Evolutionary conservation across 2,888 invertebrate genomes (phyloP).

Genomic region (Thereva unica): DNA sequence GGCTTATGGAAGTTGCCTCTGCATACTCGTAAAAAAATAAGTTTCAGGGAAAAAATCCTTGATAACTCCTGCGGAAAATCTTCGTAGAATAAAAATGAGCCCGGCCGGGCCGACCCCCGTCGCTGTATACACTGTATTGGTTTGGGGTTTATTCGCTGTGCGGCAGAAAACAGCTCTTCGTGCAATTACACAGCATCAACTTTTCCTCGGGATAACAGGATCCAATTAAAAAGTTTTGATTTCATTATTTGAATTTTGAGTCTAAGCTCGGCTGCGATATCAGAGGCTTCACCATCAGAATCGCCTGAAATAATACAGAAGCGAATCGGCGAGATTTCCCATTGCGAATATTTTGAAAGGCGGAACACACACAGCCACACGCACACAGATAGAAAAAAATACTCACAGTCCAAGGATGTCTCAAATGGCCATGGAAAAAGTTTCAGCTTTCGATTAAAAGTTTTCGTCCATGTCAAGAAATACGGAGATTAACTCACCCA

Average conservation of each 20-base stretch:
- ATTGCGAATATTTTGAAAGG: slow-evolving; percentile 22
- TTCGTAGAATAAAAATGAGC: slow-evolving; percentile 10
- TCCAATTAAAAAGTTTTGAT: slow-evolving; percentile 36
- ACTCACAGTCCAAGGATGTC: neutral
- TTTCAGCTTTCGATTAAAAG: slow-evolving; percentile 34
- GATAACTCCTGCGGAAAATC: slow-evolving; percentile 14
- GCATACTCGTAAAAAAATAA: slow-evolving; percentile 8
- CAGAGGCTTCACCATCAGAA: slow-evolving; percentile 24
- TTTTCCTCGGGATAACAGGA: slow-evolving; percentile 29
- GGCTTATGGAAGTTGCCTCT: slow-evolving; percentile 6
- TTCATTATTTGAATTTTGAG: slow-evolving; percentile 36
- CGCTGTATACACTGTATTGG: too few species aligned
- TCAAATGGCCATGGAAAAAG: slow-evolving; percentile 27
- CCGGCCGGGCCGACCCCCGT: too few species aligned
- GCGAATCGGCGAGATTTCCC: slow-evolving; percentile 15
- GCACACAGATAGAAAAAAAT: too few species aligned
- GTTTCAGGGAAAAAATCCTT: slow-evolving; percentile 16
- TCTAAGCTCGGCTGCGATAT: slow-evolving; percentile 23
- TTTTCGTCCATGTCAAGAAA: slow-evolving; percentile 29
- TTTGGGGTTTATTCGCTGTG: neutral
- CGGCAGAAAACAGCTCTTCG: slow-evolving; percentile 25
- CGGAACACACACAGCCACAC: neutral
- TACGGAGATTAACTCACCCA: slow-evolving; percentile 2
- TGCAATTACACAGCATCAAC: slow-evolving; percentile 36
- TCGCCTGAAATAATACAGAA: slow-evolving; percentile 1